Percentiles rank a stretch among this genome's conserved stretches.
These are phyloP conservation scores for Mallotus villosus DNA, from an alignment of 2,797 vertebrate species.

Conservation along the genomic window DNA sequence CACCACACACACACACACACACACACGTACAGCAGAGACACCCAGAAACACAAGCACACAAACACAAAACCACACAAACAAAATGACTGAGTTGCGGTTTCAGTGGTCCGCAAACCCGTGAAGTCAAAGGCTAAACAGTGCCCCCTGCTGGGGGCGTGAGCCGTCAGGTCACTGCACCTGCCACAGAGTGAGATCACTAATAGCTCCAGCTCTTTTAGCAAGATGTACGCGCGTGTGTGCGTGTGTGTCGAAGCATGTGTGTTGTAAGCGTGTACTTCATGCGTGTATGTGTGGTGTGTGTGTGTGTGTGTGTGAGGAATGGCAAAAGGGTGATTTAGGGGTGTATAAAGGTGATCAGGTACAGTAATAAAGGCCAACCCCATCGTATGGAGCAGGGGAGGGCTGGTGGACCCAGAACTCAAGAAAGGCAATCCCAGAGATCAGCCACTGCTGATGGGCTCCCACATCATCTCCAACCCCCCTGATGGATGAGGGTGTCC, in stretches of 20 bases:
- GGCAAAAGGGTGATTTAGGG: not conserved
- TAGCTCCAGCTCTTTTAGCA: not conserved
- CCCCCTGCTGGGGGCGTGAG: slow-evolving; percentile 67
- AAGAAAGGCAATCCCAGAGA: not conserved
- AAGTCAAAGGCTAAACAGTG: slow-evolving; percentile 66
- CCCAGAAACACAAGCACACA: slow-evolving; percentile 1
- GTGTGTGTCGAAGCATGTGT: not conserved
- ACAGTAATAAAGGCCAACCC: not conserved
- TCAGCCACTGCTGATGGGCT: not conserved
- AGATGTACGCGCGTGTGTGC: not conserved
- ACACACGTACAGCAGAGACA: not conserved
- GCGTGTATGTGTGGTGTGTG: not conserved
- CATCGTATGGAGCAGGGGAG: not conserved
- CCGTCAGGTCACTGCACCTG: slow-evolving; percentile 40
- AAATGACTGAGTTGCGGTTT: slow-evolving; percentile 1
- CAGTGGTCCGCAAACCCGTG: not conserved
- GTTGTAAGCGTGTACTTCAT: not conserved
- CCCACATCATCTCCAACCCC: not conserved
- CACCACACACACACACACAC: not conserved
- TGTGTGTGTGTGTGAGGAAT: not conserved
- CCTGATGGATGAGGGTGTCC: slow-evolving; percentile 57
- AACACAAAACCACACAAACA: slow-evolving; percentile 1
- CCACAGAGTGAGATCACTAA: not conserved
- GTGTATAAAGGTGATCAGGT: not conserved
- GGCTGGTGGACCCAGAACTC: not conserved